These are phyloP conservation scores for Lepidocyrtinus sp. DNA, from an alignment of 2,888 invertebrate genomes.

Conservation along the genomic window DNA sequence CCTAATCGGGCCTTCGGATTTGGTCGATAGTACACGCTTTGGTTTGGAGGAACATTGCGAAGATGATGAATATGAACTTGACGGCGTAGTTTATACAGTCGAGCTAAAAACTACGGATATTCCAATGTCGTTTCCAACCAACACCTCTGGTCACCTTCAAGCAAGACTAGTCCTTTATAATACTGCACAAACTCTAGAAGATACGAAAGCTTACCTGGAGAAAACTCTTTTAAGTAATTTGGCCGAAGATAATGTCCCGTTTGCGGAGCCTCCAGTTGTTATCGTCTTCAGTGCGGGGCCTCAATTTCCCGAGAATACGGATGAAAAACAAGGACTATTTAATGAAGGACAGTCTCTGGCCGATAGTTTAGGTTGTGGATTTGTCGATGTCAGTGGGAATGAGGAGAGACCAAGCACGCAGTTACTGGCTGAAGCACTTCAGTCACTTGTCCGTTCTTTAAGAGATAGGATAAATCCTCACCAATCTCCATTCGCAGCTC, in stretches of 20 bases:
- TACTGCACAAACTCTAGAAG: conserved; percentile 92
- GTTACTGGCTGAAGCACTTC: conserved; percentile 62
- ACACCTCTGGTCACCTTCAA: conserved; percentile 64
- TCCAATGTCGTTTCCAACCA: conserved; percentile 66
- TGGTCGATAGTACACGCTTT: conserved; percentile 65
- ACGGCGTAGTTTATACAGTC: conserved; percentile 84
- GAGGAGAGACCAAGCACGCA: conserved; percentile 67
- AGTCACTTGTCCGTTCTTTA: conserved; percentile 61
- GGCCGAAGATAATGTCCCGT: conserved; percentile 87
- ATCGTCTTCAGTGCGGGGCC: conserved; percentile 65
- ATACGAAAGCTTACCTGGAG: conserved; percentile 90
- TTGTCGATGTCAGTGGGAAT: conserved; percentile 68
- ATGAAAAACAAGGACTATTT: conserved; percentile 64
- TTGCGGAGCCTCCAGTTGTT: conserved; percentile 69
- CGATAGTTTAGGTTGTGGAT: conserved; percentile 69
- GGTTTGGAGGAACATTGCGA: conserved; percentile 83
- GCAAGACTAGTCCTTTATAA: conserved; percentile 77
- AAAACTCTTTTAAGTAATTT: conserved; percentile 91
- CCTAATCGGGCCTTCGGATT: conserved; percentile 66
- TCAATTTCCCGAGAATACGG: conserved; percentile 54
- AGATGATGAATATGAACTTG: conserved; percentile 87
- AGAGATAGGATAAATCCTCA: conserved; percentile 68
- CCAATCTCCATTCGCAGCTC: conserved; percentile 66
- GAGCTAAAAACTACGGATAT: conserved; percentile 75
- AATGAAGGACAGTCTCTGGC: conserved; percentile 68